phyloP scores from a whole-genome alignment of 2,113 vertebrate species.

The Sprattus sprattus region DNA sequence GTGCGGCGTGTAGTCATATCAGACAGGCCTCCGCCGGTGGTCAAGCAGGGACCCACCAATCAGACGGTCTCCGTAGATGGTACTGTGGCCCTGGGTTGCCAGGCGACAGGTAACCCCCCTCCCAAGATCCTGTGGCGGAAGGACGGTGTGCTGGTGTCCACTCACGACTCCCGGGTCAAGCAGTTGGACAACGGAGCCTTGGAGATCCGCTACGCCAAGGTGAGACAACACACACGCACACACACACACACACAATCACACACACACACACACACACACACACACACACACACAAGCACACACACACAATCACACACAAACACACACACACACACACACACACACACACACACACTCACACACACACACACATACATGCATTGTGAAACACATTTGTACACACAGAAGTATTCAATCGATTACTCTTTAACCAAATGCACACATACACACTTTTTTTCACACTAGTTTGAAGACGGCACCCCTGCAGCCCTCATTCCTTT shows the following conservation, averaged over 20 bases:
- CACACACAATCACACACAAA: not conserved
- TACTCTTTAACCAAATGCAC: not conserved
- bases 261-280: not conserved
- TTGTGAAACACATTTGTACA: not conserved
- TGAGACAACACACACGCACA: constrained; percentile 55
- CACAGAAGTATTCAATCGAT: not conserved
- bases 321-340: constrained; percentile 2
- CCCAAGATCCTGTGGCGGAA: constrained; percentile 96
- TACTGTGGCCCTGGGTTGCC: constrained; percentile 84
- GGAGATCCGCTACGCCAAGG: constrained; percentile 96
- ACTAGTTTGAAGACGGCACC: too few species aligned
- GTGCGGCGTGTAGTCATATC: constrained; percentile 82
- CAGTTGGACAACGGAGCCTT: constrained; percentile 85
- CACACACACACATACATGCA: not conserved
- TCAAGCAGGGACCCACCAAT: constrained; percentile 92
- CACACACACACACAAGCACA: not conserved
- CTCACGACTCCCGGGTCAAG: constrained; percentile 92
- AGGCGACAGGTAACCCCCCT: constrained; percentile 81
- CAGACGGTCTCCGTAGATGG: constrained; percentile 95
- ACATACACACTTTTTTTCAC: not conserved
- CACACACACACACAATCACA: not conserved
- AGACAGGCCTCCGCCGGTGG: constrained; percentile 93
- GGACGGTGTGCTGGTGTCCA: constrained; percentile 85
- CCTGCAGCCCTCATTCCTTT: not conserved
- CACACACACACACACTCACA: not conserved